phyloP scores from a whole-genome alignment of 1,140 invertebrate species.

The Callitettix versicolor region DNA sequence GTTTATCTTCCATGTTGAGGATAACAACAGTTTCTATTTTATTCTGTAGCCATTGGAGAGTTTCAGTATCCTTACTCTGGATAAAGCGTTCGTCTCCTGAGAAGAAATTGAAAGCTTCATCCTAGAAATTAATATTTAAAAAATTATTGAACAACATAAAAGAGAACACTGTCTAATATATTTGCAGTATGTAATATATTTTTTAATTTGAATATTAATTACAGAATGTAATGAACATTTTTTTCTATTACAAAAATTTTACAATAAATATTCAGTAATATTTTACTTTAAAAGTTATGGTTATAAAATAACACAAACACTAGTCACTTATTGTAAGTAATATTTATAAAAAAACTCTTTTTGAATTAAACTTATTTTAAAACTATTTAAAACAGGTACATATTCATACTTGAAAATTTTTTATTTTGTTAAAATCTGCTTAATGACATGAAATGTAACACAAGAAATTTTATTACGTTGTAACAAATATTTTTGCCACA shows the following conservation, averaged over 20 bases:
- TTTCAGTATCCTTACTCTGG: slow-evolving; percentile 45
- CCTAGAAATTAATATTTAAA: slow-evolving; percentile 34
- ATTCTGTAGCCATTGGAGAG: slow-evolving; percentile 56
- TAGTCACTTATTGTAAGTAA: too few species aligned
- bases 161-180: too few species aligned
- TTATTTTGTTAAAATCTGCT: too few species aligned
- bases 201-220: background rate
- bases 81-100: slow-evolving; percentile 50
- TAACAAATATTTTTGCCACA: too few species aligned
- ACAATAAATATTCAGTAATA: slow-evolving; percentile 7
- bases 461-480: too few species aligned
- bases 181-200: too few species aligned
- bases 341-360: too few species aligned
- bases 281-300: background rate
- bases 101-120: slow-evolving; percentile 39
- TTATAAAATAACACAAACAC: too few species aligned
- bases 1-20: slow-evolving; percentile 52
- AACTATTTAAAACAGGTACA: too few species aligned
- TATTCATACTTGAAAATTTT: too few species aligned
- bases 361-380: too few species aligned
- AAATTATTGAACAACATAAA: background rate
- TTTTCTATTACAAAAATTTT: slow-evolving; percentile 37
- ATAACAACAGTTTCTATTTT: slow-evolving; percentile 65
- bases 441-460: too few species aligned
- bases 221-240: slow-evolving; percentile 38